Evolutionary conservation across 2,888 invertebrate genomes (phyloP).

Genomic region (Monochamus alternatus): DNA sequence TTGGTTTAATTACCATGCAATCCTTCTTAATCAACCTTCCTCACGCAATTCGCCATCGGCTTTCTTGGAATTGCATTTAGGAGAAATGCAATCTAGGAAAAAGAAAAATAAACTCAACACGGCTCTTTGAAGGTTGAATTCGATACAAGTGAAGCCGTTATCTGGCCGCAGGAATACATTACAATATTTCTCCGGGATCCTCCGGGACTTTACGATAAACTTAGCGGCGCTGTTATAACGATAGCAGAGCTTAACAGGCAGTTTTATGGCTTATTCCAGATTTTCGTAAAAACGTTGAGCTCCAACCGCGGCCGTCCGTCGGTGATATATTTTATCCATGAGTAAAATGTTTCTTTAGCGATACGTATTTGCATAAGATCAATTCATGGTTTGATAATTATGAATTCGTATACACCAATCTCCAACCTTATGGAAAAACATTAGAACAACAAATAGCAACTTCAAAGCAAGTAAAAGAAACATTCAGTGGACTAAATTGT

Average conservation of each 20-base stretch:
- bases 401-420: too few relatives aligned
- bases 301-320: not conserved
- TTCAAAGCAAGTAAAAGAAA: too few relatives aligned
- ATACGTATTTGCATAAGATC: too few relatives aligned
- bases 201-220: not conserved
- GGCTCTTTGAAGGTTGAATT: constrained; percentile 29
- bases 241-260: not conserved
- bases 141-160: constrained; percentile 1
- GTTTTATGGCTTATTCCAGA: not conserved
- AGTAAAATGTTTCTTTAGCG: too few relatives aligned
- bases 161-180: not conserved
- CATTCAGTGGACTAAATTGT: too few relatives aligned
- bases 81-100: not conserved
- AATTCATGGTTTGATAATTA: too few relatives aligned
- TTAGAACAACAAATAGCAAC: too few relatives aligned
- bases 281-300: not conserved
- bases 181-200: not conserved
- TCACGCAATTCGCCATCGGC: not conserved
- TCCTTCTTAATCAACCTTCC: not conserved
- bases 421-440: too few relatives aligned
- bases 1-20: not conserved
- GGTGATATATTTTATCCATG: not conserved
- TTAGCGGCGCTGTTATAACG: not conserved
- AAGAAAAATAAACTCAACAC: not conserved
- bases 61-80: not conserved